A percentile compares a stretch with the other conserved stretches of the same genome.
Evolutionary conservation across 2,888 invertebrate genomes (phyloP).

Genomic region (Andrena fulva): DNA sequence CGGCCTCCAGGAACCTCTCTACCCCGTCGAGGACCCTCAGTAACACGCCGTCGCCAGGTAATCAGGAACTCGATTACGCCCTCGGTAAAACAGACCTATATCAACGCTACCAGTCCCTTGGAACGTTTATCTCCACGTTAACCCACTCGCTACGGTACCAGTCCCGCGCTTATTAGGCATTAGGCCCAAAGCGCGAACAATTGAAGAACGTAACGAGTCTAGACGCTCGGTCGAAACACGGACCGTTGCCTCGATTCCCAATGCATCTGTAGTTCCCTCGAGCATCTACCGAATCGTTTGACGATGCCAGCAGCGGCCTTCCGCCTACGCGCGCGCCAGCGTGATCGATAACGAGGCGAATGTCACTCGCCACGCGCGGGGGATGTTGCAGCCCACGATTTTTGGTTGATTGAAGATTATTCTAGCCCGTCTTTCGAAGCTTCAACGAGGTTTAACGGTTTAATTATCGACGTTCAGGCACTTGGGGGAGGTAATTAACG

Average conservation of each 20-base stretch:
- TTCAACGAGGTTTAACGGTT: conserved; percentile 4
- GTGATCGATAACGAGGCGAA: conserved; percentile 20
- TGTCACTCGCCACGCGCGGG: not conserved
- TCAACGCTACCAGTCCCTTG: not conserved
- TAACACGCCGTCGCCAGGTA: conserved; percentile 78
- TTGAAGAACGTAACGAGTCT: not conserved
- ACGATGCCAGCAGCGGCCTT: not conserved
- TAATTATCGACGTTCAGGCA: conserved; percentile 2
- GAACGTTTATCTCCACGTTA: conserved; percentile 8
- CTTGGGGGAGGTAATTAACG: not conserved
- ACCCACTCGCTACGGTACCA: not conserved
- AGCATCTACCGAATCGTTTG: not conserved
- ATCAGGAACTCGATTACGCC: conserved; percentile 8
- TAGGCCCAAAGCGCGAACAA: not conserved
- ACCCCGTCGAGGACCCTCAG: conserved; percentile 81
- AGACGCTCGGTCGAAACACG: too few species aligned
- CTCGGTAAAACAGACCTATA: not conserved
- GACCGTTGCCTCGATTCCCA: too few species aligned
- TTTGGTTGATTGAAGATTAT: conserved; percentile 15
- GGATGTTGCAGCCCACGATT: not conserved
- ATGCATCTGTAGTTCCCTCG: not conserved
- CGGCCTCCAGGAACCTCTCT: conserved; percentile 84
- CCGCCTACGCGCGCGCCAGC: conserved; percentile 7
- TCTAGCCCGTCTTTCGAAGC: not conserved
- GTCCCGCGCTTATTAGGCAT: too few species aligned